Evolutionary conservation across 2,797 vertebrate genomes (phyloP), one percentile per base, ranked within the genome.

Genomic region (Sebastes alutus): DNA sequence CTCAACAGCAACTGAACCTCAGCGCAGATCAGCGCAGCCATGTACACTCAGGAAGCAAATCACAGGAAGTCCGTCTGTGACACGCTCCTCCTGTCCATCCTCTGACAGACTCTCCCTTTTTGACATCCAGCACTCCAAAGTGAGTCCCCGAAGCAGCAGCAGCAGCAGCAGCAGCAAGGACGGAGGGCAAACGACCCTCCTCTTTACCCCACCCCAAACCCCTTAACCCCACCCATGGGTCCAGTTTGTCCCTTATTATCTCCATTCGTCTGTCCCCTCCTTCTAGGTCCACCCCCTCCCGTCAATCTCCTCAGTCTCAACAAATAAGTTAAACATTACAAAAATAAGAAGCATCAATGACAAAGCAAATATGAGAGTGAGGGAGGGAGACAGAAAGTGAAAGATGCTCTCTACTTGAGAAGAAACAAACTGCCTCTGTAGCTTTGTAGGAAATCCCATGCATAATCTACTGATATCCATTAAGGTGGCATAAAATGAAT

Each of bases 281-380:
- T 80, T 65, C 66, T 83, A 49, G 42, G 65, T 80, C 73, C 78
- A 66, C 20, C 29, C 64, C 32, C 64, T 32, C 35, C 61, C 52
- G 2, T 78, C 81, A 70, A n/a, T 78, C 73, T 83, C 75, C 87
- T 88, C 89, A 86, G 79, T 90, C 87, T 88, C 81, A 86, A 91
- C 92, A 91, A 97, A 97, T 97, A 97, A 98, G 96, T 97, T 96
- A 97, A 96, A 96, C 94, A 96, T 93, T 93, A 95, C 80, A 95
- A 95, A 95, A 96, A 95, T 86, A 94, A 89, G 90, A 93, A 94
- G 91, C 94, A 95, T 95, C 93, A 94, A 88, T 72, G 74, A 87
- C 87, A 89, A 89, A 92, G 80, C 82, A 81, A 87, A 88, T 30
- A 72, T 70, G 89, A 90, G 86, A 78, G 64, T 81, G 79, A 92